Percentiles rank a stretch among this genome's conserved stretches.
These are phyloP conservation scores for Columba janthina DNA, from an alignment of 2,113 vertebrate species.

Conservation along the genomic window DNA sequence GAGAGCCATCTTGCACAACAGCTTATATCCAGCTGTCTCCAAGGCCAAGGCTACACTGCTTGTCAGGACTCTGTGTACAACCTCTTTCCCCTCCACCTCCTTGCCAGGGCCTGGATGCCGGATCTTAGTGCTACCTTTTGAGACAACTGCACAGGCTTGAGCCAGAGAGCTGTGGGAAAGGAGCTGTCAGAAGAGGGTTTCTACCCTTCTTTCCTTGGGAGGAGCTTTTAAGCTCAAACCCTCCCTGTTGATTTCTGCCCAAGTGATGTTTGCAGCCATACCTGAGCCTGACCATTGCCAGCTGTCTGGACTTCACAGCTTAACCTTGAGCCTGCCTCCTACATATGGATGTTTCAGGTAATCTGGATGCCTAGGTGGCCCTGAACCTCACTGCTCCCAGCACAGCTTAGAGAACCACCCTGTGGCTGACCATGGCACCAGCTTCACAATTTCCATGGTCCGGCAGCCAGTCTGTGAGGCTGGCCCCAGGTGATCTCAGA, in stretches of 20 bases:
- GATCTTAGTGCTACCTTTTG: background rate
- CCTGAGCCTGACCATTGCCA: background rate
- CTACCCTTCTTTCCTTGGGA: background rate
- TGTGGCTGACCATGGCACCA: accelerated
- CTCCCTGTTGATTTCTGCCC: background rate
- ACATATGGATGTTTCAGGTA: background rate
- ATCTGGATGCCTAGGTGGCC: background rate
- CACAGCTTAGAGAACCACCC: background rate
- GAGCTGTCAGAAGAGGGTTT: background rate
- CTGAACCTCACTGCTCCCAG: background rate
- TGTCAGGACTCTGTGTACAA: background rate
- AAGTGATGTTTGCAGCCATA: background rate
- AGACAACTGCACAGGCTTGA: background rate
- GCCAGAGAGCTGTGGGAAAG: background rate
- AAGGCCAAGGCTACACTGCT: background rate
- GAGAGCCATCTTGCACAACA: background rate
- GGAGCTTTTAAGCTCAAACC: background rate
- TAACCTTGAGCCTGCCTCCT: background rate
- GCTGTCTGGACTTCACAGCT: background rate
- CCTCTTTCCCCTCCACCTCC: background rate
- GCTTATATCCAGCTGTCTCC: background rate
- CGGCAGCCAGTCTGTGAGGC: background rate
- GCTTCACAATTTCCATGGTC: background rate
- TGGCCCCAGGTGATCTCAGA: background rate
- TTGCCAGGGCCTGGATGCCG: background rate